Conservation (phyloP, 2,888 invertebrate species). For the Caenorhabditis virilis region DNA sequence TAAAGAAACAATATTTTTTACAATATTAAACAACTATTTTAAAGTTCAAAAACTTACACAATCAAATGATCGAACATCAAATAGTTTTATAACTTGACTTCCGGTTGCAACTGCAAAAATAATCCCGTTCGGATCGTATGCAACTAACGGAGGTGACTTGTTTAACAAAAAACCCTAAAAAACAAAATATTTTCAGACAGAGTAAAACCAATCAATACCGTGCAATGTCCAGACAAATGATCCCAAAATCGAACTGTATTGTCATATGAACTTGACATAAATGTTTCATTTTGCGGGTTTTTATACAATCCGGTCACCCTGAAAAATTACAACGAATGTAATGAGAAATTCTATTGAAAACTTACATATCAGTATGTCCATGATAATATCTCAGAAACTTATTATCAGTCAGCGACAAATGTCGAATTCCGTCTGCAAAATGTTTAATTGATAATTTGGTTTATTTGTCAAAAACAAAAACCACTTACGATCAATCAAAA, state of each 20-base stretch:
- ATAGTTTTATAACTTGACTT: conserved; percentile 12
- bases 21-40: not conserved
- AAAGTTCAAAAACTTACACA: not conserved
- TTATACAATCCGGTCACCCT: conserved; percentile 6
- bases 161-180: conserved; percentile 16
- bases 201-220: not conserved
- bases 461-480: no score
- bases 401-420: conserved; percentile 5
- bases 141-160: conserved; percentile 7
- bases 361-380: conserved; percentile 8
- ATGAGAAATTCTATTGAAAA: no score
- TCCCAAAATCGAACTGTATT: conserved; percentile 23
- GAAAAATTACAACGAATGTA: no score
- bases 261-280: conserved; percentile 16
- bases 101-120: conserved; percentile 16
- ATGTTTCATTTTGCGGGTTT: conserved; percentile 4
- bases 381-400: conserved; percentile 16
- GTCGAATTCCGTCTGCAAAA: conserved; percentile 2
- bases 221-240: not conserved
- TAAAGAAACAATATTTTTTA: no score
- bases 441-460: no score
- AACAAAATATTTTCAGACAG: not conserved
- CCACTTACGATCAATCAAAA: conserved; percentile 1
- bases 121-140: conserved; percentile 28
- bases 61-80: conserved; percentile 24